Conservation (phyloP, 2,888 invertebrate species). For the Euplexia lucipara region DNA sequence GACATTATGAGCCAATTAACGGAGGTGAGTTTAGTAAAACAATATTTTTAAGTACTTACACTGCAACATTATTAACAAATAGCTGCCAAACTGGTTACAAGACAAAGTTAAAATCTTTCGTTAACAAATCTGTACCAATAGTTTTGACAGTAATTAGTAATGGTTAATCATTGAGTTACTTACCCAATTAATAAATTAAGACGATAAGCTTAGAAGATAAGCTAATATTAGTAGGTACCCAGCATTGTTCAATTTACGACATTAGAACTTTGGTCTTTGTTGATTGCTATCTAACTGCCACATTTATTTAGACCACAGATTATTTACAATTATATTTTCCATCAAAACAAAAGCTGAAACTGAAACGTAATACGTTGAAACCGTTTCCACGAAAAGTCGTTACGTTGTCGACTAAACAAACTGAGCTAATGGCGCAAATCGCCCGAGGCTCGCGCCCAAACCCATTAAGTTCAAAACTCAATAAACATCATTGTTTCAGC, state of each 20-base stretch:
- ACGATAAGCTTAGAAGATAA: neutral
- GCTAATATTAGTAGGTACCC: neutral
- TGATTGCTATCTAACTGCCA: neutral
- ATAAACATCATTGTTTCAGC: conserved; percentile 89
- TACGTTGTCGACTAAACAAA: conserved; percentile 73
- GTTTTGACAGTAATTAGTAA: too few relatives aligned
- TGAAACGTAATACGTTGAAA: conserved; percentile 50
- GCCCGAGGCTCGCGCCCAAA: conserved; percentile 81
- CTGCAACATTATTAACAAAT: too few relatives aligned
- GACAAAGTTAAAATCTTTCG: too few relatives aligned
- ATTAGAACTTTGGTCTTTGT: neutral
- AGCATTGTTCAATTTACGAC: neutral
- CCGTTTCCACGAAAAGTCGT: conserved; percentile 61
- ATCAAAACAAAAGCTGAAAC: conserved; percentile 52
- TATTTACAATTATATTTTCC: conserved; percentile 53
- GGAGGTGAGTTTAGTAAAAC: too few relatives aligned
- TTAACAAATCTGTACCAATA: too few relatives aligned
- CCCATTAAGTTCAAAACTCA: conserved; percentile 88
- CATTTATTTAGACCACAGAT: conserved; percentile 21
- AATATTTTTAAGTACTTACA: too few relatives aligned
- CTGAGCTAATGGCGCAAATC: conserved; percentile 85
- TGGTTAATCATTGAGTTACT: too few relatives aligned
- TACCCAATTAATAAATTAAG: too few relatives aligned
- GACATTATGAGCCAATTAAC: too few relatives aligned
- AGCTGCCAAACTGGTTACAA: too few relatives aligned